Evolutionary conservation across 2,888 invertebrate genomes (phyloP).

Genomic region (Lypha dubia): DNA sequence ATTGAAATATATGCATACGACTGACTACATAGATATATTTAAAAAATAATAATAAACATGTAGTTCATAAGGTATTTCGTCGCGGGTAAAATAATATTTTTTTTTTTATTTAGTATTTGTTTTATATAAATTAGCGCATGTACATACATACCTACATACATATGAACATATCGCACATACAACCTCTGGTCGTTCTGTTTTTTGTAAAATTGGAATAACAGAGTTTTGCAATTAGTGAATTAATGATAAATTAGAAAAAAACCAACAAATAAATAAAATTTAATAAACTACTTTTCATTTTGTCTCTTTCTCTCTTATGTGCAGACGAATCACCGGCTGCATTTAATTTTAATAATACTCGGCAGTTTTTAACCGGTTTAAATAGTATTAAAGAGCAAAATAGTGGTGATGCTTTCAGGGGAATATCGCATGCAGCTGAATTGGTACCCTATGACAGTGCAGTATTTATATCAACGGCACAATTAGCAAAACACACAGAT

Average conservation of each 20-base stretch:
- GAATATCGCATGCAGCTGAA: constrained; percentile 86
- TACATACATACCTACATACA: neutral
- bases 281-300: neutral
- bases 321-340: constrained; percentile 80
- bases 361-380: constrained; percentile 82
- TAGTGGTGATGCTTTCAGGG: constrained; percentile 85
- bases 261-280: neutral
- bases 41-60: no score
- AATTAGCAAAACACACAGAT: constrained; percentile 85
- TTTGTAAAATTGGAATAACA: neutral
- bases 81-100: no score
- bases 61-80: no score
- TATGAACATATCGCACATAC: neutral
- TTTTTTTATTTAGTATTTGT: no score
- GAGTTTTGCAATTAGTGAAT: constrained; percentile 42
- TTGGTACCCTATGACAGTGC: constrained; percentile 87
- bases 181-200: constrained; percentile 14
- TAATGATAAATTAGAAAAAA: constrained; percentile 7
- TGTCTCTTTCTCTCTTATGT: neutral
- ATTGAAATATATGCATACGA: no score
- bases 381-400: constrained; percentile 81
- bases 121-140: no score
- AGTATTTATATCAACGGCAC: constrained; percentile 86
- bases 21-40: no score
- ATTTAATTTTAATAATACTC: constrained; percentile 82